These are phyloP conservation scores for Macquaria australasica DNA, from an alignment of 2,113 vertebrate genomes.

Conservation along the genomic window DNA sequence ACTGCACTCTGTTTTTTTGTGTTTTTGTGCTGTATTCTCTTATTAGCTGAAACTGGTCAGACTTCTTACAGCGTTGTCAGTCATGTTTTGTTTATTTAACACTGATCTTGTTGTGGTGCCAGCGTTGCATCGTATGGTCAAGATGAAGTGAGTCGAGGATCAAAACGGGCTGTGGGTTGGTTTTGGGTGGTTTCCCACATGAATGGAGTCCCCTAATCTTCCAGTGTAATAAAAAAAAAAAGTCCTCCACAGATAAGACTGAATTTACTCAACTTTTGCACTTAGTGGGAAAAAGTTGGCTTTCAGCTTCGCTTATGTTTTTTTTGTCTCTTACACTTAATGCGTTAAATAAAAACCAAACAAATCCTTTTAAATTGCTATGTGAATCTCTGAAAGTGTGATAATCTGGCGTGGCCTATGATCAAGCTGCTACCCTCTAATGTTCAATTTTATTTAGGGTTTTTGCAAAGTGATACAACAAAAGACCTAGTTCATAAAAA, in stretches of 20 bases:
- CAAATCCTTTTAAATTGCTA: background rate
- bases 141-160: constrained; percentile 24
- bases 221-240: constrained; percentile 9
- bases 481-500: background rate
- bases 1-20: background rate
- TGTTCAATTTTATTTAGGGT: background rate
- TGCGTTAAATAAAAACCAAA: constrained; percentile 11
- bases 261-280: background rate
- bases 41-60: background rate
- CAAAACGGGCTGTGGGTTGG: constrained; percentile 25
- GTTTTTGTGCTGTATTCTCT: background rate
- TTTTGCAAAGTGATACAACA: background rate
- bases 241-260: background rate
- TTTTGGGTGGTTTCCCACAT: constrained; percentile 37
- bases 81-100: constrained; percentile 19
- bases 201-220: constrained; percentile 26
- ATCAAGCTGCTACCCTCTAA: background rate
- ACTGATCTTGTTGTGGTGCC: constrained; percentile 25
- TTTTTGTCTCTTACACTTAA: background rate
- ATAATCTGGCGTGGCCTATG: background rate
- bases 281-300: background rate
- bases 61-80: background rate
- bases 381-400: background rate
- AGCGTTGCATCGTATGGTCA: constrained; percentile 15
- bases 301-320: background rate